These are phyloP conservation scores for Athene noctua DNA, from an alignment of 2,113 vertebrate genomes.

Conservation along the genomic window DNA sequence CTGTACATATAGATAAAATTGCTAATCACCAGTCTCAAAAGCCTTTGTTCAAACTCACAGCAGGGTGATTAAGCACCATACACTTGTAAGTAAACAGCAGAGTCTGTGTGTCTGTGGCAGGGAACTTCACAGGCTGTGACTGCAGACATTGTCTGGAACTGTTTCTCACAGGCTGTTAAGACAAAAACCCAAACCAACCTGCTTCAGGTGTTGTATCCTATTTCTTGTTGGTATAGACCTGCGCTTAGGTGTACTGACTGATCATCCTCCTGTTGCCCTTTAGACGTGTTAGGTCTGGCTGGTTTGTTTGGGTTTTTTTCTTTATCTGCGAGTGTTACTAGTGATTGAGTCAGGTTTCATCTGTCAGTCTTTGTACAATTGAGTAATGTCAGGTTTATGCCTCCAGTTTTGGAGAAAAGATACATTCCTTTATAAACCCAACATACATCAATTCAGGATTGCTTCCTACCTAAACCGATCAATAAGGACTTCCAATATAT, in stretches of 20 bases:
- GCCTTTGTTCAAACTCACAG: not conserved
- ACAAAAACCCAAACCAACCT: accelerated
- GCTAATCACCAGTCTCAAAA: not conserved
- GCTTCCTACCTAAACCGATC: not conserved
- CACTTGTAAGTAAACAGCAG: not conserved
- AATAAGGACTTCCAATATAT: not conserved
- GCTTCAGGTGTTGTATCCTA: accelerated
- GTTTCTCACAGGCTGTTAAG: accelerated
- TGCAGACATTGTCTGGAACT: not conserved
- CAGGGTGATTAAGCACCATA: not conserved
- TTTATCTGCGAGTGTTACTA: not conserved
- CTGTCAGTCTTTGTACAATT: not conserved
- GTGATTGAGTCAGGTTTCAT: not conserved
- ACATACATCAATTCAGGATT: not conserved
- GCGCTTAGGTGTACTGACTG: not conserved
- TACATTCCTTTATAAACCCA: accelerated
- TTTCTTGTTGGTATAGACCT: not conserved
- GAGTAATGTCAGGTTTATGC: not conserved
- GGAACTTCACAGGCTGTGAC: not conserved
- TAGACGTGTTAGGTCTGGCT: not conserved
- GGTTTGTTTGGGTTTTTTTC: not conserved
- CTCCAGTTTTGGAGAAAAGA: not conserved
- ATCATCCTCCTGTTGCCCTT: not conserved
- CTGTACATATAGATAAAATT: no score
- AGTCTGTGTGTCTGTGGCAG: not conserved